These are phyloP conservation scores for Frankliniella intonsa DNA, from an alignment of 2,888 invertebrate genomes.

Conservation along the genomic window DNA sequence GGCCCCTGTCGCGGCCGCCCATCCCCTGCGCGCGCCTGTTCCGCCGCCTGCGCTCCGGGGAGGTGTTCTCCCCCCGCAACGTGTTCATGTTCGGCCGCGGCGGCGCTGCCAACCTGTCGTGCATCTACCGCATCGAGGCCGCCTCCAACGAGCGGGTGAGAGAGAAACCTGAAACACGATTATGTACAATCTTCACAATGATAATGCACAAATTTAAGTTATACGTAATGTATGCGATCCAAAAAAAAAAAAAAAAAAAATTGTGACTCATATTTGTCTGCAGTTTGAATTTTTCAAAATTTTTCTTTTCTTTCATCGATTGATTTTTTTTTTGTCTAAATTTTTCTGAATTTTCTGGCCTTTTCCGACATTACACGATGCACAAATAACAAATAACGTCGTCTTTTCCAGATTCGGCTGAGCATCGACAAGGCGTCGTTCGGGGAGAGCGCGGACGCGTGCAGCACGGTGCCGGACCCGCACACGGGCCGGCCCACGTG, in stretches of 20 bases:
- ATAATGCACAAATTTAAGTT: too few relatives aligned
- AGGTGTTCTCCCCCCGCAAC: slow-evolving; percentile 61
- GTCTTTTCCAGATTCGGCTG: slow-evolving; percentile 50
- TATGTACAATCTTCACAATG: too few relatives aligned
- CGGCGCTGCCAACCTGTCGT: slow-evolving; percentile 69
- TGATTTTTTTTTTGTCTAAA: too few relatives aligned
- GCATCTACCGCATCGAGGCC: slow-evolving; percentile 71
- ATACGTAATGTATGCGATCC: too few relatives aligned
- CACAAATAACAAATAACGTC: too few relatives aligned
- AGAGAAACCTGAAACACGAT: slow-evolving; percentile 48
- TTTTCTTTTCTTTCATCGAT: too few relatives aligned
- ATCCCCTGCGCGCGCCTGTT: slow-evolving; percentile 59
- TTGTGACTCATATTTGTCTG: too few relatives aligned
- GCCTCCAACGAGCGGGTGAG: slow-evolving; percentile 51
- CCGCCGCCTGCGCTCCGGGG: slow-evolving; percentile 50
- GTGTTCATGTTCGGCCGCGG: slow-evolving; percentile 80
- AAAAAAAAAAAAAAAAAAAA: too few relatives aligned
- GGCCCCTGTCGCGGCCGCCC: slow-evolving; percentile 40
- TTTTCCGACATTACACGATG: too few relatives aligned
- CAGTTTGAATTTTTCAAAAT: too few relatives aligned
- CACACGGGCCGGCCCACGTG: slow-evolving; percentile 66
- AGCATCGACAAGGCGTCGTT: slow-evolving; percentile 68
- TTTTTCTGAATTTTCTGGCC: too few relatives aligned
- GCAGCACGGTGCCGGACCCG: slow-evolving; percentile 65
- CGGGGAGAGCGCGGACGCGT: slow-evolving; percentile 56